Evolutionary conservation across 1,140 invertebrate species (phyloP).

Genomic region (Tetramorium alpestre): DNA sequence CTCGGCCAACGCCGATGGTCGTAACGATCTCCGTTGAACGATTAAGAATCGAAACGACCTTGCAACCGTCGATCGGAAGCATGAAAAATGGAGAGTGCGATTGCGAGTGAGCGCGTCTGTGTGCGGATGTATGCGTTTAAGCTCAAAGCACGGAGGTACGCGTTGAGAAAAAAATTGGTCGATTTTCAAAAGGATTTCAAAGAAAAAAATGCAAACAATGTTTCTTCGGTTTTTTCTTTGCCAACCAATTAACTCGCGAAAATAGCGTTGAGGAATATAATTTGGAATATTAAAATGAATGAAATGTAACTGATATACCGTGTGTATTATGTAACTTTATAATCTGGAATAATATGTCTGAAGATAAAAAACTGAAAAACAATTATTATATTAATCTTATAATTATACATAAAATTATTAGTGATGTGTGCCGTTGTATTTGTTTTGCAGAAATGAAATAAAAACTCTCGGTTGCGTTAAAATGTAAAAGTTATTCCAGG

Average conservation of each 20-base stretch:
- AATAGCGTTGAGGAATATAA: background rate
- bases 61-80: constrained; percentile 48
- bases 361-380: background rate
- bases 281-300: background rate
- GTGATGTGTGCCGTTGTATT: background rate
- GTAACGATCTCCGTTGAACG: constrained; percentile 36
- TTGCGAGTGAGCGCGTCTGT: constrained; percentile 5
- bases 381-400: background rate
- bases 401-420: background rate
- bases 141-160: constrained; percentile 31
- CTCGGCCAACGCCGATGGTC: constrained; percentile 32
- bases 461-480: background rate
- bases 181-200: background rate
- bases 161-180: constrained; percentile 50
- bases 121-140: constrained; percentile 30
- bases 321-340: background rate
- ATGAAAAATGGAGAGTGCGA: constrained; percentile 24
- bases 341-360: background rate
- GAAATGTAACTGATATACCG: too few species aligned
- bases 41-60: constrained; percentile 48
- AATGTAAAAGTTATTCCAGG: background rate
- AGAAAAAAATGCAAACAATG: background rate
- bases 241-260: background rate
- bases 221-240: background rate
- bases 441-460: background rate